Conservation (phyloP, 2,888 invertebrate species). For the Apamea anceps region DNA sequence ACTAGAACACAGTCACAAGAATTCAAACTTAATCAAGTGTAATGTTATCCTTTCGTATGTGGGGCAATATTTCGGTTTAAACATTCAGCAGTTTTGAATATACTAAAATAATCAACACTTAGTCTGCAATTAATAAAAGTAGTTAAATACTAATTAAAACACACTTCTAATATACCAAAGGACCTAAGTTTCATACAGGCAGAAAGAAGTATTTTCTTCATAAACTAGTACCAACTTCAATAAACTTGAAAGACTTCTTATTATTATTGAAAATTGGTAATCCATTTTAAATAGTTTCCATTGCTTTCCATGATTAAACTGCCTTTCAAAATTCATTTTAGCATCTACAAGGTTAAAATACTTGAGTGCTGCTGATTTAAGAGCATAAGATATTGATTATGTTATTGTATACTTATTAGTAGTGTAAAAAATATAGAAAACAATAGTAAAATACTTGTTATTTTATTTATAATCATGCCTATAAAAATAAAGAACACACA, state of each 20-base stretch:
- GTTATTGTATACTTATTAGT: slow-evolving; percentile 17
- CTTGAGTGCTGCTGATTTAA: background rate
- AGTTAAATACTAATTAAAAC: background rate
- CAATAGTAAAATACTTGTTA: slow-evolving; percentile 30
- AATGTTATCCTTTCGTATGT: slow-evolving; percentile 51
- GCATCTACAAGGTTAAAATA: background rate
- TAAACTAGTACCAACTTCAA: background rate
- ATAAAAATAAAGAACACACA: slow-evolving; percentile 17
- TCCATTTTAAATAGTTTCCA: background rate
- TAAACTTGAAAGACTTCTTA: background rate
- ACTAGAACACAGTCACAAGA: slow-evolving; percentile 85
- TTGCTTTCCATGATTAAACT: slow-evolving; percentile 4
- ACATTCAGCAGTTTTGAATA: background rate
- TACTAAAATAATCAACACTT: background rate
- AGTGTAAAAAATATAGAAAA: slow-evolving; percentile 49
- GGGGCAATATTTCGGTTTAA: background rate
- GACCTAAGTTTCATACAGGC: background rate
- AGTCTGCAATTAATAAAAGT: background rate
- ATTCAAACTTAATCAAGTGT: slow-evolving; percentile 92
- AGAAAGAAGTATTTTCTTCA: background rate
- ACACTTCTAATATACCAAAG: background rate
- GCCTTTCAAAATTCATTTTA: slow-evolving; percentile 3
- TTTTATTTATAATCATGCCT: slow-evolving; percentile 55
- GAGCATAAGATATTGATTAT: slow-evolving; percentile 8
- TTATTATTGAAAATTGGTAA: background rate